Conservation (phyloP, 2,113 vertebrate species). For the Tragelaphus buxtoni region DNA sequence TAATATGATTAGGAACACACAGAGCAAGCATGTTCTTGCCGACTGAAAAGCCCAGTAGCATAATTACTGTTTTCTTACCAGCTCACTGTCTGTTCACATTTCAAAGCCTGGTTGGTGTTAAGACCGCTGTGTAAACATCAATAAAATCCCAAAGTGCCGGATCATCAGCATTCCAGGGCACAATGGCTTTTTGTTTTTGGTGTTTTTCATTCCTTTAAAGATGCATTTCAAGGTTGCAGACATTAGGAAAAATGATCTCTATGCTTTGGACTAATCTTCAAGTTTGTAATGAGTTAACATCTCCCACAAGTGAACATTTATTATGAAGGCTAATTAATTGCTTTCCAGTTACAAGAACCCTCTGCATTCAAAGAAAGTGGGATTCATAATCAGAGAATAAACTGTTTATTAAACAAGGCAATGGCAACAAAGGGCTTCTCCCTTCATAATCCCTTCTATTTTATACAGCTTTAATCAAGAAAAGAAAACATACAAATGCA, state of each 20-base stretch:
- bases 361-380: conserved; percentile 80
- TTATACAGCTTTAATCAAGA: conserved; percentile 65
- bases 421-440: conserved; percentile 35
- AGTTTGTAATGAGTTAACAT: conserved; percentile 81
- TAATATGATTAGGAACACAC: conserved; percentile 83
- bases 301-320: conserved; percentile 81
- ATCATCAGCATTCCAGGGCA: conserved; percentile 79
- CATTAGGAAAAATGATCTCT: conserved; percentile 70
- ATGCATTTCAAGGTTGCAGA: conserved; percentile 71
- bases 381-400: conserved; percentile 76
- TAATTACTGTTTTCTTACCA: conserved; percentile 85
- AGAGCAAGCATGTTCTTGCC: conserved; percentile 76
- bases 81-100: conserved; percentile 83
- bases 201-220: conserved; percentile 57
- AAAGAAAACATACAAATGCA: conserved; percentile 64
- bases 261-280: conserved; percentile 71
- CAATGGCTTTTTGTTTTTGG: conserved; percentile 72
- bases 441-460: conserved; percentile 60
- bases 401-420: conserved; percentile 82
- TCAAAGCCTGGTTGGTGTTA: conserved; percentile 83
- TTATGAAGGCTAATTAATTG: conserved; percentile 85
- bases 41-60: conserved; percentile 81
- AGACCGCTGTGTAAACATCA: conserved; percentile 83
- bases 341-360: conserved; percentile 81
- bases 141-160: conserved; percentile 82